Base-by-base conservation (phyloP, 2,888 invertebrate species). In the Nowickia ferox region DNA sequence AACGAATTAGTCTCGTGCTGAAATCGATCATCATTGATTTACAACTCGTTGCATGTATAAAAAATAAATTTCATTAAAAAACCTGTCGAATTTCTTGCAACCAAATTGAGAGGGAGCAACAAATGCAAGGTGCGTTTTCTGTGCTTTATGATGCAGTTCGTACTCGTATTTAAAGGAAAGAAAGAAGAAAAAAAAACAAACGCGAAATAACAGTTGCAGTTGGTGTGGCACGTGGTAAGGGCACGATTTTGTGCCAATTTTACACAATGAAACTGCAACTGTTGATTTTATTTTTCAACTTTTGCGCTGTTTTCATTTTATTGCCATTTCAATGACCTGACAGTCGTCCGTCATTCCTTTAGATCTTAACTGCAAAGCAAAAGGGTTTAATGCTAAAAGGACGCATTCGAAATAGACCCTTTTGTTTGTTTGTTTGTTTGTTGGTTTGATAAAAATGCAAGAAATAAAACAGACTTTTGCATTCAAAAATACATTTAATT, bases 11-110 rank as follows among this genome's bases (percentile, higher is more conserved):
- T 80, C 86, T 83, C 86, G 86, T 77, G 86, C 80, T 86, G 83
- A 86, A 86, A 86, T 86, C 83, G 86, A 86, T 83, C 86, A 86
- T 83, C 86, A 86, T 86, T 86, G 86, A 86, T 86, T 86, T 86
- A 83, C 86, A 86, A 86, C 86, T 80, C 76, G 83, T 76, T 71
- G 82, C 76, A 51, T 76, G 53, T 66, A 79, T 46, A 55, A 76
- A 86, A 85, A 80, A 78, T 44, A 83, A 83, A 83, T 83, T 79
- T 75, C 82, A 86, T 86, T 86, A 76, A 82, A 30, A 86, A 86
- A 82, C 81, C 69, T 74, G 82, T 74, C 84, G 83, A 83, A 75
- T 69, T 79, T 75, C 38, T 46, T 69, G 57, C 71, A 66, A 38
- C 57, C 30, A 44, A 30, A 74, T 22, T 57, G 65, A 81, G 71